Evolutionary conservation across 2,797 vertebrate genomes (phyloP).

Genomic region (Rhyacichthys aspro): DNA sequence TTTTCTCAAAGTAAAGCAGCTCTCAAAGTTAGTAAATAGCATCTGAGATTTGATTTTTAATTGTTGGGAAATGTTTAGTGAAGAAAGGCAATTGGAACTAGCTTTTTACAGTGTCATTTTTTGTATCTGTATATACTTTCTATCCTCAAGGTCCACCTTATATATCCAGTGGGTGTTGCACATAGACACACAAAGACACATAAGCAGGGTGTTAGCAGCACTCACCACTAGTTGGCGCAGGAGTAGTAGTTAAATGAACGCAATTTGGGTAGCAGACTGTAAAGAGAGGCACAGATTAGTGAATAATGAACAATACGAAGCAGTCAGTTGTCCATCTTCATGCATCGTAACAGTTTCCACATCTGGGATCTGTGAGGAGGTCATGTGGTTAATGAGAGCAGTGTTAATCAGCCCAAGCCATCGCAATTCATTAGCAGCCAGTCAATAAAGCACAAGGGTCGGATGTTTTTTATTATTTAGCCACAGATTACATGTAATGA

Average conservation of each 20-base stretch:
- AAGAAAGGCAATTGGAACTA: no score
- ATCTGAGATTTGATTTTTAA: no score
- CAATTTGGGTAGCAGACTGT: conserved; percentile 82
- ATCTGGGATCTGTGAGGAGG: background rate
- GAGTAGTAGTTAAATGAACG: conserved; percentile 74
- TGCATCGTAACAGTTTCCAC: background rate
- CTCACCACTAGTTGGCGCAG: conserved; percentile 82
- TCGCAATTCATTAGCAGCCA: background rate
- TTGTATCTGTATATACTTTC: no score
- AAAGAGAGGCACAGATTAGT: conserved; percentile 75
- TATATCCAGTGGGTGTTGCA: background rate
- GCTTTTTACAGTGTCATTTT: no score
- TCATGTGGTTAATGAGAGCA: conserved; percentile 7
- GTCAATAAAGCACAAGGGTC: background rate
- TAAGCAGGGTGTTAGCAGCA: conserved; percentile 74
- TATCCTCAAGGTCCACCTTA: no score
- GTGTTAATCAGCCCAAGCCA: conserved; percentile 9
- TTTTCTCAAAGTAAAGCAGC: no score
- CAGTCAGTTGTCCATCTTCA: background rate
- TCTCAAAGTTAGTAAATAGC: no score
- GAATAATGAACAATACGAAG: conserved; percentile 4
- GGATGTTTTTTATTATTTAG: background rate
- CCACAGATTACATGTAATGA: background rate
- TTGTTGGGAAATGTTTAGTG: no score
- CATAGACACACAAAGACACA: background rate